Percentiles rank a stretch among this genome's conserved stretches.
Conservation (phyloP, 2,888 invertebrate species). For the Alviniconcha strummeri region DNA sequence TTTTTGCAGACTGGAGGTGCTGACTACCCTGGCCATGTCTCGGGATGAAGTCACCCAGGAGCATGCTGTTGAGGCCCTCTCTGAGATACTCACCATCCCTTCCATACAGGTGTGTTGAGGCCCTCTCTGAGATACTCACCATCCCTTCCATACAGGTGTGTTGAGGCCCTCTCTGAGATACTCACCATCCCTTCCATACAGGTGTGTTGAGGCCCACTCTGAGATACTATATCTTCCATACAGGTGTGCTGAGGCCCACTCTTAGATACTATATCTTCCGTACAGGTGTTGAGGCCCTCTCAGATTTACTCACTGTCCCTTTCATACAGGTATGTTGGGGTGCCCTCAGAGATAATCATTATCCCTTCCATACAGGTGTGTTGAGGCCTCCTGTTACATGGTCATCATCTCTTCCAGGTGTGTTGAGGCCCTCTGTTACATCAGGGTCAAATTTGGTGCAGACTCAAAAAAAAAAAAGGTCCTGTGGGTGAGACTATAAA, state of each 20-base stretch:
- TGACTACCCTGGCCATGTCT: slow-evolving; percentile 62
- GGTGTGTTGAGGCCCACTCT: slow-evolving; percentile 43
- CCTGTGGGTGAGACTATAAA: too few relatives aligned
- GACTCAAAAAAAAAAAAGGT: too few relatives aligned
- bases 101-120: slow-evolving; percentile 68
- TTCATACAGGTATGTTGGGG: slow-evolving; percentile 68
- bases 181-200: slow-evolving; percentile 69
- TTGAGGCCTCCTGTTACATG: too few relatives aligned
- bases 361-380: slow-evolving; percentile 68
- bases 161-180: slow-evolving; percentile 67
- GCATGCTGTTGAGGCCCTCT: slow-evolving; percentile 69
- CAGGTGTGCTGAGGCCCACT: too few relatives aligned
- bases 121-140: slow-evolving; percentile 68
- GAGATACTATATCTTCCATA: too few relatives aligned
- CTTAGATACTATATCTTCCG: too few relatives aligned
- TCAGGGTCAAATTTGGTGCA: too few relatives aligned
- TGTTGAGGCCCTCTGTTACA: too few relatives aligned
- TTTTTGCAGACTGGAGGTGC: slow-evolving; percentile 58
- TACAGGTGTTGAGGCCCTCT: slow-evolving; percentile 64
- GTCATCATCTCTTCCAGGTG: slow-evolving; percentile 60
- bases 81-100: slow-evolving; percentile 68
- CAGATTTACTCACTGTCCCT: slow-evolving; percentile 68
- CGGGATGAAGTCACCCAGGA: slow-evolving; percentile 68
- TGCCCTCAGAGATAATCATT: slow-evolving; percentile 67
- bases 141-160: slow-evolving; percentile 68